Evolutionary conservation across 2,113 vertebrate species (phyloP).

Genomic region (Cyprinodon variegatus): DNA sequence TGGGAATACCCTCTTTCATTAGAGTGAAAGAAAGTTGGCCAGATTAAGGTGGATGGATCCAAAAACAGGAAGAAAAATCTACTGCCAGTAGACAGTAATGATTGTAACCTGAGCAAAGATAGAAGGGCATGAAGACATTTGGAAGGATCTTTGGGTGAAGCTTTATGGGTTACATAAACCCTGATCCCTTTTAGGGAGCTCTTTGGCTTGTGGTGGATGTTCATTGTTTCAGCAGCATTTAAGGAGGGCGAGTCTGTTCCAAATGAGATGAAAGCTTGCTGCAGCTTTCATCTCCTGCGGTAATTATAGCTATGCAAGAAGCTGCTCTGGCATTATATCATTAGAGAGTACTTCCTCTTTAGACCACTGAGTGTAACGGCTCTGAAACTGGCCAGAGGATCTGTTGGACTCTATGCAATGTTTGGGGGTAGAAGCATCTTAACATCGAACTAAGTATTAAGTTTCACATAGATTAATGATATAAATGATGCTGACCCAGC

Average conservation of each 20-base stretch:
- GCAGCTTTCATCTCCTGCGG: constrained; percentile 59
- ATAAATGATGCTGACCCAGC: neutral
- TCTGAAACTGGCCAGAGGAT: neutral
- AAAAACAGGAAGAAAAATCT: neutral
- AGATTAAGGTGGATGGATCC: neutral
- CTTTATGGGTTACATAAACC: neutral
- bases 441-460: neutral
- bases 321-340: constrained; percentile 48
- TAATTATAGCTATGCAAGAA: constrained; percentile 61
- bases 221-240: constrained; percentile 13
- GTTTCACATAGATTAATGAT: constrained; percentile 1
- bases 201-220: neutral
- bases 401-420: neutral
- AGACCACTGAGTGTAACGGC: neutral
- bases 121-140: neutral
- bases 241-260: constrained; percentile 14
- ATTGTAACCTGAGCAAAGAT: neutral
- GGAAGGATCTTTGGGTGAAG: neutral
- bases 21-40: neutral
- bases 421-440: neutral
- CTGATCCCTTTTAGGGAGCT: constrained; percentile 20
- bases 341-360: constrained; percentile 58
- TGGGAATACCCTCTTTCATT: neutral
- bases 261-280: constrained; percentile 40
- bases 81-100: neutral